These are phyloP conservation scores for Paramuricea clavata DNA, from an alignment of 92 coral and sea anemone species.

Conservation along the genomic window DNA sequence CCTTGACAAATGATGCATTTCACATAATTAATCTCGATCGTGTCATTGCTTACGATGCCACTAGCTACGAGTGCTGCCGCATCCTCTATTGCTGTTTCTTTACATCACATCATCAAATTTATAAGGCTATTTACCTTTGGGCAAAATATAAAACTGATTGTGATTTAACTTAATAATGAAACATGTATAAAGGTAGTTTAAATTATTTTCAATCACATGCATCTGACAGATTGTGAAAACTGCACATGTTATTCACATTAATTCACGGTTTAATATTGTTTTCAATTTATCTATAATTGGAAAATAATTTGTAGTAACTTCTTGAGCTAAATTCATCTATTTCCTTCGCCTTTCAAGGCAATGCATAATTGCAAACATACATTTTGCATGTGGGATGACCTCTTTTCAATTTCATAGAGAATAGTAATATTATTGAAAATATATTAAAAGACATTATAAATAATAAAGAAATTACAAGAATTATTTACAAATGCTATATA, in stretches of 20 bases:
- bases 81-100: conserved; percentile 61
- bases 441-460: neutral
- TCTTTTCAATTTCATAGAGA: neutral
- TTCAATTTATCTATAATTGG: conserved; percentile 11
- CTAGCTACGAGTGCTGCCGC: neutral
- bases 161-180: neutral
- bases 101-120: neutral
- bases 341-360: neutral
- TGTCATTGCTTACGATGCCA: neutral
- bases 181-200: neutral
- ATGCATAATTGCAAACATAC: neutral
- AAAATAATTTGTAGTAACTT: neutral
- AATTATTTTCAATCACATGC: conserved; percentile 5
- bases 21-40: conserved; percentile 33
- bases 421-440: neutral
- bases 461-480: conserved; percentile 7
- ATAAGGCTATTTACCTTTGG: neutral
- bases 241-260: neutral
- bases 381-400: neutral
- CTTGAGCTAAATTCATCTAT: neutral
- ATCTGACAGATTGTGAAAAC: conserved; percentile 22
- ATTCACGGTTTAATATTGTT: neutral
- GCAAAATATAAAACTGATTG: neutral
- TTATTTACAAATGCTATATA: neutral
- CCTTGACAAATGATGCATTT: conserved; percentile 66